Evolutionary conservation across 2,888 invertebrate species (phyloP).

Genomic region (Drosophila demipolita): DNA sequence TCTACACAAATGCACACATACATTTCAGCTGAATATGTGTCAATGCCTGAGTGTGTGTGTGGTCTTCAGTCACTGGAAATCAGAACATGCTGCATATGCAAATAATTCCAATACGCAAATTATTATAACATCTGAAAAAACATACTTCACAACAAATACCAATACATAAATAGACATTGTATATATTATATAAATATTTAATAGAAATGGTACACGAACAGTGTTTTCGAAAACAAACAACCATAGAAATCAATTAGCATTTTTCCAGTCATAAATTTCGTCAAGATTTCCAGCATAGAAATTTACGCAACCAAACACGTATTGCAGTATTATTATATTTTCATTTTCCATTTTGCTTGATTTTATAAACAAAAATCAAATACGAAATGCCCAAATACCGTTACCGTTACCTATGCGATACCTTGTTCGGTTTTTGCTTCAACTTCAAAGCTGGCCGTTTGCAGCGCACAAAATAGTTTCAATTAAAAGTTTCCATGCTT

Average conservation of each 20-base stretch:
- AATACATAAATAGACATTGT: background rate
- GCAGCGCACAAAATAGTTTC: slow-evolving; percentile 41
- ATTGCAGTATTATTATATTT: slow-evolving; percentile 8
- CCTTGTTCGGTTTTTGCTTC: background rate
- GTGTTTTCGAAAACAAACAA: background rate
- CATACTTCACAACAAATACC: background rate
- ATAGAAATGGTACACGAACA: background rate
- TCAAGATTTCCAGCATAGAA: slow-evolving; percentile 20
- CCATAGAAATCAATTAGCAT: slow-evolving; percentile 17
- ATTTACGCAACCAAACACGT: background rate
- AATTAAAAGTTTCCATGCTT: slow-evolving; percentile 57
- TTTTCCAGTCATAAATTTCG: slow-evolving; percentile 37
- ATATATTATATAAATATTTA: background rate
- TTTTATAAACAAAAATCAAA: slow-evolving; percentile 40
- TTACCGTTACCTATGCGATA: slow-evolving; percentile 8
- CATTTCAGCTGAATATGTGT: background rate
- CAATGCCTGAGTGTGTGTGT: background rate
- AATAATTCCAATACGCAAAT: background rate
- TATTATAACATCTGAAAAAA: background rate
- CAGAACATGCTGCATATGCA: background rate
- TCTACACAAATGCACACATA: background rate
- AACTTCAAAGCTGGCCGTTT: background rate
- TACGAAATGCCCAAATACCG: slow-evolving; percentile 15
- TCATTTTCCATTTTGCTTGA: slow-evolving; percentile 23
- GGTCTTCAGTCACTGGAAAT: slow-evolving; percentile 2